Base-by-base conservation (phyloP, 2,797 vertebrate genomes). In the Huso huso region DNA sequence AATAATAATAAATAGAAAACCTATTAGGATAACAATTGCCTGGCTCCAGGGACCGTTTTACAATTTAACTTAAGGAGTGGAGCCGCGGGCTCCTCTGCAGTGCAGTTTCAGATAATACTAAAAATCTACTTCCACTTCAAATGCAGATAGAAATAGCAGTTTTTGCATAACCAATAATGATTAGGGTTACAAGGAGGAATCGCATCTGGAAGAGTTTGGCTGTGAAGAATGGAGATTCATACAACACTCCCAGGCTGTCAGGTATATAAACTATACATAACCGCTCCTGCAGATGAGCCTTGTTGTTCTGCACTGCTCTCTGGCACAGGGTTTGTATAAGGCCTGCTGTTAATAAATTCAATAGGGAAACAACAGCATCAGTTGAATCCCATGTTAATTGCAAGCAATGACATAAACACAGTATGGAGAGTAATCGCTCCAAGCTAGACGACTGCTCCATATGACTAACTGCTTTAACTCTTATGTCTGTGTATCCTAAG, bases 401-500 rank as follows among this genome's bases (percentile, higher is more conserved):
- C 49, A 67, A 62, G 61, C 61, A 60, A 57, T 58, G 37, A 66
- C 12, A 37, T 61, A 49, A 59, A 66, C 7, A 66, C 53, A 37
- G 15, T 59, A 37, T 37, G 23, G n/a, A 52, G 48, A 64, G 15
- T 66, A 11, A 49, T 58, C 62, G 23, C 55, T 71, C 55, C 49
- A n/a, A 37, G 49, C 55, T 55, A 58, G 53, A 63, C 15, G 60
- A 52, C 48, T 61, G 55, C 58, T 58, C 64, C 55, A 68, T 37
- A 55, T 61, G 66, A 55, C 48, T 68, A 13, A 62, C 57, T 49
- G 63, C 63, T 18, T 68, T 65, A 52, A 13, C 48, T 23, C 57
- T 51, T 49, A 11, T 62, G 66, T 70, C 65, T 59, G 65, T 50
- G 60, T 61, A 23, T 63, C 55, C 7, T 48, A 58, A 62, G 63